A percentile compares a stretch with the other conserved stretches of the same genome.
These are phyloP conservation scores for Phrynocephalus versicolor DNA, from an alignment of 2,113 vertebrate genomes.

Conservation along the genomic window DNA sequence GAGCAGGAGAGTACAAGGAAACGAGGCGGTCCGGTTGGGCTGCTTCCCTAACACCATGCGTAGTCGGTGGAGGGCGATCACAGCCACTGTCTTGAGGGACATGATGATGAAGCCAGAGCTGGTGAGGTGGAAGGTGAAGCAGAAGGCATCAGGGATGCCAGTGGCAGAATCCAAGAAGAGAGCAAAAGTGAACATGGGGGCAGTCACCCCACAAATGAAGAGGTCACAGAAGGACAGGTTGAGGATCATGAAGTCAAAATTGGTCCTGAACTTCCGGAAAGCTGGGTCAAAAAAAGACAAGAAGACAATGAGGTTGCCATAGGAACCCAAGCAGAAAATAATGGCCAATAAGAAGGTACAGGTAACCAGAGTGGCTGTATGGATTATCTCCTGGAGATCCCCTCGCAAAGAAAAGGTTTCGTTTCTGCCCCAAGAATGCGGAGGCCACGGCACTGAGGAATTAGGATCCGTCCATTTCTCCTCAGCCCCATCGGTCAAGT, in stretches of 20 bases:
- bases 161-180: slow-evolving; percentile 83
- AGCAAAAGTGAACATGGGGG: slow-evolving; percentile 91
- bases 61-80: slow-evolving; percentile 92
- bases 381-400: slow-evolving; percentile 78
- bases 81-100: slow-evolving; percentile 94
- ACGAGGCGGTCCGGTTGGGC: slow-evolving; percentile 83
- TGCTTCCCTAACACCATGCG: slow-evolving; percentile 93
- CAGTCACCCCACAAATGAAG: slow-evolving; percentile 91
- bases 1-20: slow-evolving; percentile 87
- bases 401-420: slow-evolving; percentile 55
- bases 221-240: slow-evolving; percentile 97
- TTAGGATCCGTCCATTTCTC: slow-evolving; percentile 21
- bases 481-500: slow-evolving; percentile 74
- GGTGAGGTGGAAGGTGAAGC: slow-evolving; percentile 93
- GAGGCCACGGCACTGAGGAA: slow-evolving; percentile 5
- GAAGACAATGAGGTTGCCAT: slow-evolving; percentile 94
- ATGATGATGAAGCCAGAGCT: slow-evolving; percentile 94
- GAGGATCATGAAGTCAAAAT: slow-evolving; percentile 97
- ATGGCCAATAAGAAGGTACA: slow-evolving; percentile 86
- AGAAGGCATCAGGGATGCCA: slow-evolving; percentile 85
- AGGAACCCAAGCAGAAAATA: slow-evolving; percentile 93
- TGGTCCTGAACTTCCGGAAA: slow-evolving; percentile 93
- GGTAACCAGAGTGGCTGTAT: slow-evolving; percentile 85
- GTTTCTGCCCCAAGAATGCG: slow-evolving; percentile 54
- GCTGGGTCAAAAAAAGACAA: slow-evolving; percentile 95